phyloP scores from a whole-genome alignment of 1,140 invertebrate species.

The Drosophila insularis region DNA sequence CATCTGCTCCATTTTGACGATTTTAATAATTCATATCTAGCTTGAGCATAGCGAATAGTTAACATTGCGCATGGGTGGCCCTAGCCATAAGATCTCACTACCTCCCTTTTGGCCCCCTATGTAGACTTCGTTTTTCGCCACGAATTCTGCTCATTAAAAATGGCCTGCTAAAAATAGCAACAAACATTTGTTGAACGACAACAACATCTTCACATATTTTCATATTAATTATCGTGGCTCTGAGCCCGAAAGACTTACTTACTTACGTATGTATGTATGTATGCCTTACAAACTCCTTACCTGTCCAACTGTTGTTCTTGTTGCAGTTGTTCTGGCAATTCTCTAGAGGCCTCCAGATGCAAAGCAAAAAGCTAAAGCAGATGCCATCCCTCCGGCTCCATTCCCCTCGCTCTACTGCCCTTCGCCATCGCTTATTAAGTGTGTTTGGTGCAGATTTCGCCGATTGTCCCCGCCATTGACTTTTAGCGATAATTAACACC shows the following conservation, averaged over 20 bases:
- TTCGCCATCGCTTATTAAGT: background rate
- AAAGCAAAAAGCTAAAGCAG: constrained; percentile 44
- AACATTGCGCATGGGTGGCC: constrained; percentile 59
- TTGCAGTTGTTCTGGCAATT: constrained; percentile 41
- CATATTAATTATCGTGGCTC: constrained; percentile 75
- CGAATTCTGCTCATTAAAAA: constrained; percentile 69
- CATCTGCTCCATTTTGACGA: constrained; percentile 60
- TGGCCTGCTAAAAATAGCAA: constrained; percentile 70
- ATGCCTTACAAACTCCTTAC: constrained; percentile 22
- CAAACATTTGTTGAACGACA: constrained; percentile 57
- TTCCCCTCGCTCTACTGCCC: background rate
- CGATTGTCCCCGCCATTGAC: constrained; percentile 73
- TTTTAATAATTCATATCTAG: constrained; percentile 76
- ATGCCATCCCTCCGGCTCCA: background rate
- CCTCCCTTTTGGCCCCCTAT: background rate
- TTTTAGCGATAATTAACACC: constrained; percentile 81
- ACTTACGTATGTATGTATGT: background rate
- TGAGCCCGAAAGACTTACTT: constrained; percentile 47
- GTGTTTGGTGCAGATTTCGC: constrained; percentile 57
- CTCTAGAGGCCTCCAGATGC: constrained; percentile 58
- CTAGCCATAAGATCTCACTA: background rate
- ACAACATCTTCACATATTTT: constrained; percentile 66
- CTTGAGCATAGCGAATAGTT: constrained; percentile 63
- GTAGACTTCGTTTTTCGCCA: constrained; percentile 18
- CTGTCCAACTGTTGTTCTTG: constrained; percentile 16